Base-by-base conservation (phyloP, 1,140 invertebrate genomes). In the Heliconius eleuchia region DNA sequence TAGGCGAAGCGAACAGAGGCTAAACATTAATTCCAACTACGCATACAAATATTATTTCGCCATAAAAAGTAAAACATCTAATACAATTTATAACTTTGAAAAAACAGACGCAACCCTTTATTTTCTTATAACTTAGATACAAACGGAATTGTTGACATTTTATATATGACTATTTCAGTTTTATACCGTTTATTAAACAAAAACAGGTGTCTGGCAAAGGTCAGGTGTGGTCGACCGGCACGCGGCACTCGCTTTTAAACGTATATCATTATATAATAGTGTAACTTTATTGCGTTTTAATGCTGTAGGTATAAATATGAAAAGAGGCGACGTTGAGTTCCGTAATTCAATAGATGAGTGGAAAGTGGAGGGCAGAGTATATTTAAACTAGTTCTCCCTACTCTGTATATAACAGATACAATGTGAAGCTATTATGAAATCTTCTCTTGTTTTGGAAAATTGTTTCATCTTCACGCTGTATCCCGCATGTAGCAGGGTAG, bases 81-180 rank as follows among this genome's bases (percentile, higher is more conserved):
- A 60, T 27, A 60, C 3, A 55, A n/a, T n/a, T 46, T 11, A 46
- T 16, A 23, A 9, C 0, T 23, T 9, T 16, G 9, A 27, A 66
- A 27, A 66, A 66, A 66, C 27, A 30, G 11, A 13, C 23, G n/a
- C 57, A 27, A 66, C 60, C 60, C 60, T 66, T 23, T 16, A 30
- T 66, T 27, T 66, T 16, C 60, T 66, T 30, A 66, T 66, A 23
- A 66, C 23, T 16, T 13, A 30, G 23, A 5, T 13, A n/a, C 60
- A 80, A 89, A 85, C 88, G 88, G 89, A 91, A 91, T 87, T 83
- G 86, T 87, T 91, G 89, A 89, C 89, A 91, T 91, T 91, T 89
- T 84, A 83, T 82, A 81, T 83, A 86, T 87, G 84, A 89, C 84
- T 86, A 84, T 86, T 86, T 87, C 83, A 84, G 84, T 85, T 86